A percentile compares a stretch with the other conserved stretches of the same genome.
phyloP scores from a whole-genome alignment of 2,797 vertebrate species.

The Gastrophryne carolinensis region DNA sequence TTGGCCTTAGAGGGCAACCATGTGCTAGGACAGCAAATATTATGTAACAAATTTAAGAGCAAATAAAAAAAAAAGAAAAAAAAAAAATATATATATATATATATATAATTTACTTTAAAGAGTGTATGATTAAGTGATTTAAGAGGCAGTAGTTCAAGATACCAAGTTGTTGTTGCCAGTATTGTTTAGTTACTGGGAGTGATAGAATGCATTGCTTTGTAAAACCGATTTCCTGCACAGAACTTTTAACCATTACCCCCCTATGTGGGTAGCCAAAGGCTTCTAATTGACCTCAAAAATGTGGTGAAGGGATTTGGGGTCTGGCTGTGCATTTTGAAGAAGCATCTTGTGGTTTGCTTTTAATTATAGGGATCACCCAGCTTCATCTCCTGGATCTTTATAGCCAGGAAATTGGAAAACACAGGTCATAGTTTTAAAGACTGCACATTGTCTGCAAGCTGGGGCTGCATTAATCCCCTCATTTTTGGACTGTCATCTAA shows the following conservation, averaged over 20 bases:
- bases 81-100: too few species aligned
- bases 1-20: too few species aligned
- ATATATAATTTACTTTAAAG: too few species aligned
- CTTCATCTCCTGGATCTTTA: constrained; percentile 39
- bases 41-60: too few species aligned
- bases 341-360: constrained; percentile 45
- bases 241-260: constrained; percentile 9
- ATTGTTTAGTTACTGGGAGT: constrained; percentile 1
- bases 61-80: too few species aligned
- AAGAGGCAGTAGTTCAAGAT: not conserved
- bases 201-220: constrained; percentile 21
- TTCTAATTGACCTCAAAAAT: constrained; percentile 51
- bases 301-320: constrained; percentile 44
- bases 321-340: constrained; percentile 34
- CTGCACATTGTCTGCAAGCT: not conserved
- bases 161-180: not conserved
- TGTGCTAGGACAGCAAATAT: too few species aligned
- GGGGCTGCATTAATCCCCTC: constrained; percentile 1
- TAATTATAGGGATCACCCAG: constrained; percentile 43
- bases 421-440: constrained; percentile 5
- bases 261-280: constrained; percentile 26
- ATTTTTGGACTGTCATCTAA: not conserved
- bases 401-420: constrained; percentile 41
- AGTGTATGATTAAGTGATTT: constrained; percentile 4
- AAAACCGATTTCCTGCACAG: constrained; percentile 34